Base-by-base conservation (phyloP, 2,888 invertebrate genomes). In the Cosmopolites sordidus region DNA sequence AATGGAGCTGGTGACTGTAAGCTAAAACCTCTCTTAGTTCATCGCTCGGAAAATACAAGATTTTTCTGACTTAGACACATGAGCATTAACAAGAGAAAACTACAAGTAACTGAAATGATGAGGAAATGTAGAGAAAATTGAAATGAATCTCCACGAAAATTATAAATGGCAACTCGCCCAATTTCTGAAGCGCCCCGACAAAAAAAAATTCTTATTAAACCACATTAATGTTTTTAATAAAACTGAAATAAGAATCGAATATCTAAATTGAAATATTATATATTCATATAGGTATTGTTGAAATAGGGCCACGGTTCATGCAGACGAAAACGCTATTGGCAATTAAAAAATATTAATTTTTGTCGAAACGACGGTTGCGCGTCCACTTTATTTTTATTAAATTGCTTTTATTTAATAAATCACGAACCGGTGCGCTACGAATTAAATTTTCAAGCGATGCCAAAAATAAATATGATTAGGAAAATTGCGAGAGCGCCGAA, bases 371-470 rank as follows among this genome's bases (percentile, higher is more conserved):
- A 11, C n/a, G n/a, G 33, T n/a, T 12, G 29, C n/a, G 29, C 43
- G 6, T 6, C 15, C 14, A 6, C 27, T 29, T 27, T 43, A 43
- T 43, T 43, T 43, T 43, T 12, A 39, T 44, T 22, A 49, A 54
- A 48, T 54, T 54, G 27, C 39, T 54, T 46, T 46, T 50, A 54
- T 54, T 54, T 50, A 50, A 54, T 38, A 54, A 54, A 54, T 54
- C 22, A 41, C 39, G 18, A 44, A 37, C 18, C n/a, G 14, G 18
- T n/a, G 41, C 9, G 50, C 33, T 51, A 18, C 51, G 42, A 48
- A 55, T 55, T 51, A 55, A 55, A 55, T 55, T 55, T 55, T 55
- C 55, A 55, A 51, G 50, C 43, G 42, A 17, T 48, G 40, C 14
- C 46, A 15, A 48, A 44, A 51, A 48, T 48, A 55, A 55, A 55